Base-by-base conservation (phyloP, 1,140 invertebrate genomes). In the Megalopta genalis region DNA sequence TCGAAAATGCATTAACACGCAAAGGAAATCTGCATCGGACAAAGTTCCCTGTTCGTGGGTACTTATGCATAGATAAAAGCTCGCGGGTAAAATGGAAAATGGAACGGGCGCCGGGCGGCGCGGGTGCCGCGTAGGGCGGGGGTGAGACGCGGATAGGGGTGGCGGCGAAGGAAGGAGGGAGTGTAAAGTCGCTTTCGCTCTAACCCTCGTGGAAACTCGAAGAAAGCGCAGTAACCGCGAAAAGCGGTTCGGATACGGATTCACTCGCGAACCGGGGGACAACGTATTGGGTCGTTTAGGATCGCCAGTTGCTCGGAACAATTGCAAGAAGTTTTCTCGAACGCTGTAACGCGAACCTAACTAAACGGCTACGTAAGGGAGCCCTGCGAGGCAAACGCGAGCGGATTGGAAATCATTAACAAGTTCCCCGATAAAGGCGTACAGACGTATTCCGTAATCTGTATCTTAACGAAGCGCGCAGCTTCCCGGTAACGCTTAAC, bases 1-100 rank as follows among this genome's bases (percentile, higher is more conserved):
- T 80, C 80, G 82, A 86, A 88, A 88, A 77, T 78, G 64, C 73
- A 82, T 83, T 81, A 83, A 83, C 74, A 71, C 27, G 76, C 62
- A 54, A 77, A 83, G 80, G 80, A 86, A 81, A 86, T 86, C 82
- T 85, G 81, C 81, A 52, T 70, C 74, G 72, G 60, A 57, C 75
- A 69, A 83, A 66, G 69, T 72, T 81, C 27, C 63, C 68, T 21
- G n/a, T 59, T 23, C 63, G 70, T 74, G 75, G 60, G 67, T 84
- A 86, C 72, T 75, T 75, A 59, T 66, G 63, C 72, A 69, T 54
- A 54, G 75, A 63, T 71, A 71, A 71, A 70, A 52, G 23, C 59
- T 70, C 37, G 46, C 46, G 27, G 25, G 21, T 54, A 71, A 79
- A 73, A 73, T 64, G 32, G 57, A 60, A 25, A 57, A 57, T n/a